These are phyloP conservation scores for Parochlus steinenii DNA, from an alignment of 2,888 invertebrate genomes.

Conservation along the genomic window DNA sequence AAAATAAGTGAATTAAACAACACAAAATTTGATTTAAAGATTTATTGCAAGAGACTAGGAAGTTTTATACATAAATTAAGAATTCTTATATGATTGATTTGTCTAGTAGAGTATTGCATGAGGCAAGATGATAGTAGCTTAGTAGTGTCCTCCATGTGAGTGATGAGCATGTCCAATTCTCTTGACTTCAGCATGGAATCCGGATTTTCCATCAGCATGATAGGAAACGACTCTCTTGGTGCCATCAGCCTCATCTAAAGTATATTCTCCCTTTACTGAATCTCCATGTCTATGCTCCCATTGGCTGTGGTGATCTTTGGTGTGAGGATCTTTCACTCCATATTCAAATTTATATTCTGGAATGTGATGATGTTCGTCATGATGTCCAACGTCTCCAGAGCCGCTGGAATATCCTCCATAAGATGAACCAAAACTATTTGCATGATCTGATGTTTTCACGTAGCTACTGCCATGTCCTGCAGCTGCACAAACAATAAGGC, in stretches of 20 bases:
- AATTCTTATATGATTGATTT: too few species aligned
- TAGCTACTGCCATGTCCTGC: slow-evolving; percentile 8
- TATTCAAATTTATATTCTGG: slow-evolving; percentile 4
- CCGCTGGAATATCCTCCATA: neutral
- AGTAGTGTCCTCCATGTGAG: slow-evolving; percentile 4
- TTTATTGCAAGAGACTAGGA: too few species aligned
- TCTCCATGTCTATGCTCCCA: slow-evolving; percentile 3
- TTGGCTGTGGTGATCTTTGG: slow-evolving; percentile 2
- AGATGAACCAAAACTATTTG: too few species aligned
- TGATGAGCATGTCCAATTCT: slow-evolving; percentile 27
- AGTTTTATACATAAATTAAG: too few species aligned
- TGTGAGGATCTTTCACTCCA: slow-evolving; percentile 5
- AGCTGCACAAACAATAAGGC: slow-evolving; percentile 4
- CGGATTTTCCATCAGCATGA: slow-evolving; percentile 32
- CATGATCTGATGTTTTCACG: slow-evolving; percentile 6
- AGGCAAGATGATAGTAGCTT: too few species aligned
- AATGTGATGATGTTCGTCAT: neutral
- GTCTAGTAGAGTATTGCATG: too few species aligned
- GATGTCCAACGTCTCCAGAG: neutral
- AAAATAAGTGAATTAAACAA: too few species aligned
- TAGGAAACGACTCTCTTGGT: slow-evolving; percentile 34
- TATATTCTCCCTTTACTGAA: slow-evolving; percentile 14
- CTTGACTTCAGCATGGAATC: slow-evolving; percentile 33
- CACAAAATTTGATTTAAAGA: too few species aligned
- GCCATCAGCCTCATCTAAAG: slow-evolving; percentile 33